A percentile compares a stretch with the other conserved stretches of the same genome.
Conservation (phyloP, 92 coral and sea anemone genomes). For the Muricea muricata region DNA sequence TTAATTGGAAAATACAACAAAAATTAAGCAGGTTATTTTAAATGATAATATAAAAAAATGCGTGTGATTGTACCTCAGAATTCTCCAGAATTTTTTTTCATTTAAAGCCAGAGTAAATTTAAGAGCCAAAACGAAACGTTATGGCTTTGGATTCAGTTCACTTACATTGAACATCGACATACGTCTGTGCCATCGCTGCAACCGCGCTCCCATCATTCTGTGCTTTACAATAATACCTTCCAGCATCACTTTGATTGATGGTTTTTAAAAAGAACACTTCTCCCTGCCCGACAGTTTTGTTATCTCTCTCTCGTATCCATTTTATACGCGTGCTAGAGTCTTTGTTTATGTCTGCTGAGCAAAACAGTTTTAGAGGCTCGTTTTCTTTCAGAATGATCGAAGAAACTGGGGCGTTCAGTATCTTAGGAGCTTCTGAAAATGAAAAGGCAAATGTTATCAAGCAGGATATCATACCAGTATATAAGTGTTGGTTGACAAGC, state of each 20-base stretch:
- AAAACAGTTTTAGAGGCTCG: slow-evolving; percentile 11
- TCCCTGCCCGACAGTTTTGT: slow-evolving; percentile 2
- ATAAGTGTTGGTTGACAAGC: too few relatives aligned
- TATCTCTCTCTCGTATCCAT: slow-evolving; percentile 37
- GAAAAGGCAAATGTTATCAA: neutral
- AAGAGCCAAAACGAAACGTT: too few relatives aligned
- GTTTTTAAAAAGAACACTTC: neutral
- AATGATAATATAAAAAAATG: too few relatives aligned
- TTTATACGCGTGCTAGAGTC: neutral
- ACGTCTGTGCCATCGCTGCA: slow-evolving; percentile 12
- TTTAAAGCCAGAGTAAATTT: too few relatives aligned
- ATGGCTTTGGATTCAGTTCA: too few relatives aligned
- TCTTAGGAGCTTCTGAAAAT: neutral
- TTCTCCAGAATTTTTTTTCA: too few relatives aligned
- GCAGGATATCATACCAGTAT: neutral
- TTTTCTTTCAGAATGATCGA: slow-evolving; percentile 22
- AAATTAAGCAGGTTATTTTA: too few relatives aligned
- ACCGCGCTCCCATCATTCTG: neutral
- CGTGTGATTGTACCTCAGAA: too few relatives aligned
- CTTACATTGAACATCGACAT: slow-evolving; percentile 36
- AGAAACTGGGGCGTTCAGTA: slow-evolving; percentile 31
- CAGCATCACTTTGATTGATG: slow-evolving; percentile 28
- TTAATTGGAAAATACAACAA: neutral
- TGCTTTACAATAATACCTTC: slow-evolving; percentile 29
- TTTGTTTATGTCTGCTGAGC: slow-evolving; percentile 6